Conservation (phyloP, 2,113 vertebrate genomes). For the Macrotis lagotis region DNA sequence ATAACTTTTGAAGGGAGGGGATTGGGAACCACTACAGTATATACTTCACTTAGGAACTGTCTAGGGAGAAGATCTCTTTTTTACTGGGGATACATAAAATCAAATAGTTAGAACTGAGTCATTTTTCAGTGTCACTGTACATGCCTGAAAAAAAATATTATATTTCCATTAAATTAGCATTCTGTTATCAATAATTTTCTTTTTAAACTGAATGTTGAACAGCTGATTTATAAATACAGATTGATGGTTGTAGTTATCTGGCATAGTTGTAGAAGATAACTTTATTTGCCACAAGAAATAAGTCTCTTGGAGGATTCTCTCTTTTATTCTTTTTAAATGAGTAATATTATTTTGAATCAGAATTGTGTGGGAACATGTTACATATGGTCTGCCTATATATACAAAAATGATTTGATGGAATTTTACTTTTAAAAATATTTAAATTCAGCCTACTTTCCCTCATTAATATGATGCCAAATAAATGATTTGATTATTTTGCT, state of each 20-base stretch:
- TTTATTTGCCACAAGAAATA: neutral
- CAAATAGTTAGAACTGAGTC: neutral
- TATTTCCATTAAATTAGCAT: neutral
- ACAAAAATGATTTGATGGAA: neutral
- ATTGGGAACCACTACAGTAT: neutral
- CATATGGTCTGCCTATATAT: neutral
- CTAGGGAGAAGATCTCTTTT: neutral
- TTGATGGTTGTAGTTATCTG: too few species aligned
- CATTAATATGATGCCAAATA: neutral
- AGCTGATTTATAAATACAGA: neutral
- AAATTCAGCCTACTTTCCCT: neutral
- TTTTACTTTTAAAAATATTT: slow-evolving; percentile 4
- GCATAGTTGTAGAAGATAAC: neutral
- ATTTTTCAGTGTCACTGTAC: neutral
- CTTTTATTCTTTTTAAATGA: neutral
- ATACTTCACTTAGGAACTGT: neutral
- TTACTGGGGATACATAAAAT: neutral
- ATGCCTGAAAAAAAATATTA: neutral
- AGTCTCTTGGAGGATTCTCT: neutral
- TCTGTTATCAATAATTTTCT: neutral
- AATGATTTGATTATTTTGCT: neutral
- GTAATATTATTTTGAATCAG: neutral
- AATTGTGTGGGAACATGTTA: neutral
- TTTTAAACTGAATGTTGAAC: neutral
- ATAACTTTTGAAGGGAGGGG: neutral